A percentile compares a stretch with the other conserved stretches of the same genome.
These are phyloP conservation scores for Tryphoninae sp. DNA, from an alignment of 2,888 invertebrate genomes.

Conservation along the genomic window DNA sequence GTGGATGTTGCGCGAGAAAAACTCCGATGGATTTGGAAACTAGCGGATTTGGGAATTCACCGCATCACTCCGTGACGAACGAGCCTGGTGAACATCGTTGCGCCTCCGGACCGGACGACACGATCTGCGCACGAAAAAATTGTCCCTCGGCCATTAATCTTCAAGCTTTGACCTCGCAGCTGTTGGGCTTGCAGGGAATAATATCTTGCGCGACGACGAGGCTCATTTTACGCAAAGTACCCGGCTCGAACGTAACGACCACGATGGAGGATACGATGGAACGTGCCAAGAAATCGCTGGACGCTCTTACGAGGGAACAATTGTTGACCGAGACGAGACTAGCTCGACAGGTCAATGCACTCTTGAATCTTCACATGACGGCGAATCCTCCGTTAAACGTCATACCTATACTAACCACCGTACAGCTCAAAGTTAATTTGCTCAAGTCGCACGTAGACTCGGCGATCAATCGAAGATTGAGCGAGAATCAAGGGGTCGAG, in stretches of 20 bases:
- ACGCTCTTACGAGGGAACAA: conserved; percentile 72
- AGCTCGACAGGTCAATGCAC: conserved; percentile 74
- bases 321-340: conserved; percentile 73
- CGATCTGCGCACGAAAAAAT: conserved; percentile 72
- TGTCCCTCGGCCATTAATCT: conserved; percentile 76
- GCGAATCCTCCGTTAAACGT: conserved; percentile 71
- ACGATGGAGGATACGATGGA: conserved; percentile 75
- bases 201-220: conserved; percentile 76
- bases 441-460: conserved; percentile 75
- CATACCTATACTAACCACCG: conserved; percentile 74
- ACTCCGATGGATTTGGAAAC: not conserved
- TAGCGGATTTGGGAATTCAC: not conserved
- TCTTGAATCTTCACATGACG: conserved; percentile 77
- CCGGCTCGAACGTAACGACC: conserved; percentile 74
- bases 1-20: conserved; percentile 57
- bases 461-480: conserved; percentile 71
- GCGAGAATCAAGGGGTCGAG: conserved; percentile 72
- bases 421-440: conserved; percentile 77
- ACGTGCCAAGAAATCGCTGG: conserved; percentile 70
- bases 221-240: conserved; percentile 73
- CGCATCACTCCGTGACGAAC: conserved; percentile 30
- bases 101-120: conserved; percentile 65
- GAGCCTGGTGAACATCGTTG: conserved; percentile 68
- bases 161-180: conserved; percentile 77
- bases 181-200: conserved; percentile 75